Evolutionary conservation across 2,888 invertebrate species (phyloP), one percentile per base, ranked within the genome.

Genomic region (Drosophila niveifrons): DNA sequence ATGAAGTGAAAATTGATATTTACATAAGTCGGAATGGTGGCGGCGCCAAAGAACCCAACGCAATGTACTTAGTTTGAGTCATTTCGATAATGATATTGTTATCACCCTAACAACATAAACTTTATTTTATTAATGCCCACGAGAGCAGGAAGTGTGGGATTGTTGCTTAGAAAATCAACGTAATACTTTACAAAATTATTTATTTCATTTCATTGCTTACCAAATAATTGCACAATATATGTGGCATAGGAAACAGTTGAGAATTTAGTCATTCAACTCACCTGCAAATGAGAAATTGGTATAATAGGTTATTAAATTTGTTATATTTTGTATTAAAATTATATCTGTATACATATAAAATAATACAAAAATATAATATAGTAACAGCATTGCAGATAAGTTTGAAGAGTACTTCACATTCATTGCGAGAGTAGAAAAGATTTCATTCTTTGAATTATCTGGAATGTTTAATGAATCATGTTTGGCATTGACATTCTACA

Each of bases 1-100:
- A 68, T 70, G 80, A 73, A 66, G 73, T 75, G 67, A 70, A 73
- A 82, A 82, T 61, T 57, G 66, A 73, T 56, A 69, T 80, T 80
- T 68, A 55, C 63, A 53, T 55, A 64, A 64, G 59, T 43, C 41
- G 48, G 36, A 31, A 10, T 43, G 62, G 11, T 47, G 29, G 48
- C 39, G 18, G 63, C 44, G 44, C 59, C 59, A 46, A 34, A 44
- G 56, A 75, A 43, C 9, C 4, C 39, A 53, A 61, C 63, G 31
- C n/a, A 9, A 56, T 57, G 57, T 46, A 48, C 67, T 78, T 61
- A 43, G 64, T 64, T 51, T 55, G 44, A 56, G 50, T 68, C 63
- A 50, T 59, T 65, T 43, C 34, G 58, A 44, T 73, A 13, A 65
- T 62, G 68, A 65, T 65, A 65, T 74, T 68, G 61, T 69, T 76